A percentile compares a stretch with the other conserved stretches of the same genome.
Evolutionary conservation across 2,888 invertebrate genomes (phyloP).

Genomic region (Tuberolachnus salignus): DNA sequence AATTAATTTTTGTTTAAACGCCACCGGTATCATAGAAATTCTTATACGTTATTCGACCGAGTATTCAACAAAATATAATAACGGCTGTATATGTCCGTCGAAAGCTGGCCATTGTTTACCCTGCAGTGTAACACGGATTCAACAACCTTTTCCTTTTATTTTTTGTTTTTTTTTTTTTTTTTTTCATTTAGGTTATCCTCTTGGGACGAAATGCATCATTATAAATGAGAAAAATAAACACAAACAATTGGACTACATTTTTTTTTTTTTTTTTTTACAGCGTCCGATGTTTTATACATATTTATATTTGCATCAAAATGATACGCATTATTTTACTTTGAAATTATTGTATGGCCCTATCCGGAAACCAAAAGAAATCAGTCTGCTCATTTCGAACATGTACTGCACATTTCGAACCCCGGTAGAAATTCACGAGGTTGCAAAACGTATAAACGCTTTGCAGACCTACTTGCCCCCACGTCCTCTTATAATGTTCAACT

Average conservation of each 20-base stretch:
- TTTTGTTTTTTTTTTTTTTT: not conserved
- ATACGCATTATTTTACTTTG: not conserved
- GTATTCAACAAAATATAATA: too few relatives aligned
- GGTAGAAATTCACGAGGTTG: too few relatives aligned
- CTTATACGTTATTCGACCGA: too few relatives aligned
- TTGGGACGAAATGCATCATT: not conserved
- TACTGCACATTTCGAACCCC: too few relatives aligned
- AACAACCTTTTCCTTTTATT: not conserved
- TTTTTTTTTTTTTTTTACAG: not conserved
- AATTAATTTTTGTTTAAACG: too few relatives aligned
- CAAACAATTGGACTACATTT: not conserved
- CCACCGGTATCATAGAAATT: too few relatives aligned
- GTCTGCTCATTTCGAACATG: not conserved
- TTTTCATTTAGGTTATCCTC: not conserved
- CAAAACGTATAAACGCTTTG: too few relatives aligned
- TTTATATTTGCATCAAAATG: not conserved
- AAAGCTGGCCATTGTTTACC: slow-evolving; percentile 14
- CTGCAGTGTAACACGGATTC: not conserved
- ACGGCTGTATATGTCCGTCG: not conserved
- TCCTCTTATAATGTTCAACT: too few relatives aligned
- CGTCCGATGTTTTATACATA: not conserved
- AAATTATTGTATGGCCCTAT: not conserved
- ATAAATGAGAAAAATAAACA: not conserved
- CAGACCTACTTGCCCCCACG: too few relatives aligned
- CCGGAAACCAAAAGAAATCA: not conserved